Evolutionary conservation across 2,113 vertebrate species (phyloP).

Genomic region (Amia ocellicauda): DNA sequence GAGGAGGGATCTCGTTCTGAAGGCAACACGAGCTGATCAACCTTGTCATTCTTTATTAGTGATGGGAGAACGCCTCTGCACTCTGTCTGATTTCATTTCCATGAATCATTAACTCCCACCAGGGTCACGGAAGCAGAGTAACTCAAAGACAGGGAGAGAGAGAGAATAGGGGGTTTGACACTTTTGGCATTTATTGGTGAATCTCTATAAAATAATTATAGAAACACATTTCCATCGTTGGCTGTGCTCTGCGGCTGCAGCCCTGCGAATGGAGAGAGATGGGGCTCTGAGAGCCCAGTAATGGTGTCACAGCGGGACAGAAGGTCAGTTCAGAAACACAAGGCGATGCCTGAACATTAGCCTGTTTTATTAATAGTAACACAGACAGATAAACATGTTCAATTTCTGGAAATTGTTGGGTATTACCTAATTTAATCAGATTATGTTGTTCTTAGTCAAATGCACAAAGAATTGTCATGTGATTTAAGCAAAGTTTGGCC

Average conservation of each 20-base stretch:
- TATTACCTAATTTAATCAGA: not conserved
- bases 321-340: too few relatives aligned
- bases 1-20: conserved; percentile 23
- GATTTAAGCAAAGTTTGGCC: too few relatives aligned
- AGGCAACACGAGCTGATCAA: conserved; percentile 23
- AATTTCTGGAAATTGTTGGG: not conserved
- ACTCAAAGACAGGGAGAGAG: conserved; percentile 12
- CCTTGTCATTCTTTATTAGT: conserved; percentile 32
- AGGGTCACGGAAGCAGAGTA: conserved; percentile 27
- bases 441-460: not conserved
- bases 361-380: conserved; percentile 26
- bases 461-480: too few relatives aligned
- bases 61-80: conserved; percentile 31
- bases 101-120: conserved; percentile 34
- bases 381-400: not conserved
- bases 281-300: too few relatives aligned
- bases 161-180: conserved; percentile 27
- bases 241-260: too few relatives aligned
- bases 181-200: conserved; percentile 38
- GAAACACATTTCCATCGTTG: too few relatives aligned
- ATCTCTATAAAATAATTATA: too few relatives aligned
- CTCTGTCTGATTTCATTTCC: conserved; percentile 33
- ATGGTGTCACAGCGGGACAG: too few relatives aligned
- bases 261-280: too few relatives aligned
- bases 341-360: too few relatives aligned